Conservation (phyloP, 1,140 invertebrate genomes). For the Antheraea mylitta region DNA sequence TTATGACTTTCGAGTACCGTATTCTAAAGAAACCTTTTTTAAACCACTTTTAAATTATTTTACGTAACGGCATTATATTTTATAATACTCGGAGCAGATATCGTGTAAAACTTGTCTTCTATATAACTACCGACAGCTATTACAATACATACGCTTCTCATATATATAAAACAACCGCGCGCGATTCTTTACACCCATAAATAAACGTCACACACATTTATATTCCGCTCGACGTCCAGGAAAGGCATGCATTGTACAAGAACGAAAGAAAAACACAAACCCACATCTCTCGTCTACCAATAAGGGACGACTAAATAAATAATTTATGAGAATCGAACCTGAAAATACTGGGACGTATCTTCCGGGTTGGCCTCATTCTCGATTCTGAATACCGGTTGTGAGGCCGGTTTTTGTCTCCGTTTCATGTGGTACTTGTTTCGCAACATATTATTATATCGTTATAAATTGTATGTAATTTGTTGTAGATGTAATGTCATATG, state of each 20-base stretch:
- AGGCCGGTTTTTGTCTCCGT: slow-evolving; percentile 45
- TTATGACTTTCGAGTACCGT: too few species aligned
- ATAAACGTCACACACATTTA: background rate
- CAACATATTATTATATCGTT: background rate
- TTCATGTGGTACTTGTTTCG: slow-evolving; percentile 30
- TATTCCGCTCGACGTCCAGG: slow-evolving; percentile 1
- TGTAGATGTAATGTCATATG: background rate
- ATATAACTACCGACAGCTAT: background rate
- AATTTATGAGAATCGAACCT: slow-evolving; percentile 33
- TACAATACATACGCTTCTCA: background rate
- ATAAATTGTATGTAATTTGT: slow-evolving; percentile 5
- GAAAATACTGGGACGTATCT: slow-evolving; percentile 63
- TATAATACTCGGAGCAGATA: too few species aligned
- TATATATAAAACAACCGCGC: background rate
- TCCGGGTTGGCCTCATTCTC: slow-evolving; percentile 61
- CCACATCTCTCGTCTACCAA: background rate
- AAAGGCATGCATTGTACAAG: slow-evolving; percentile 4
- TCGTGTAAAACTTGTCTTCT: too few species aligned
- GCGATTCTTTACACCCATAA: slow-evolving; percentile 1
- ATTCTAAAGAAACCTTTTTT: too few species aligned
- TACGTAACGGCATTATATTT: too few species aligned
- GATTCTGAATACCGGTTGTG: slow-evolving; percentile 45
- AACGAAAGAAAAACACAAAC: background rate
- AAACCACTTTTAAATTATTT: too few species aligned
- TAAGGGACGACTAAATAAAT: slow-evolving; percentile 1